Base-by-base conservation (phyloP, 35 echinoderm and acorn worm species). In the Apostichopus japonicus region DNA sequence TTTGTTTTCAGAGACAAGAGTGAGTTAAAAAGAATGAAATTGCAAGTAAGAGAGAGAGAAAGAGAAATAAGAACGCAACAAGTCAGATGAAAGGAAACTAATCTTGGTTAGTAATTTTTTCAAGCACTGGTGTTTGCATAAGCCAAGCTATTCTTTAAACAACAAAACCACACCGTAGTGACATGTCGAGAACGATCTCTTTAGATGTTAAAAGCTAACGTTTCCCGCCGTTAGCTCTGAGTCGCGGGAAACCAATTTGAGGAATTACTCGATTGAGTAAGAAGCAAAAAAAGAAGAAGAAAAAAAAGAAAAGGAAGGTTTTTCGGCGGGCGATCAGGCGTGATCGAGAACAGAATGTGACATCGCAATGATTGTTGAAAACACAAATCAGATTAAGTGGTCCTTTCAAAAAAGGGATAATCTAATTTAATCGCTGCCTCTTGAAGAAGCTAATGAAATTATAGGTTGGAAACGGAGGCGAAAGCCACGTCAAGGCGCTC, bases 341-440 rank as follows among this genome's bases (percentile, higher is more conserved):
- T 89, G 86, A 89, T 89, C 56, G 86, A 89, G 61, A 89, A 89
- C 86, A 89, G 16, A 89, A 89, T 89, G 86, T 89, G 86, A 89
- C 86, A 89, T 89, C 59, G 63, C 61, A 67, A 73, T 72, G 86
- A 89, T 89, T 89, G 86, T 89, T 89, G 86, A 52, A 89, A 16
- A 73, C 56, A 72, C 86, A 67, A 89, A 89, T 89, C 67, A 65
- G 86, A 89, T 89, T 89, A 89, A 72, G 61, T 89, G 86, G 86
- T 89, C 86, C 51, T 67, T 89, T 89, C 56, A 89, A 89, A 63
- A 89, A 73, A 73, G 63, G 59, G 86, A 89, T 89, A 89, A 89
- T 89, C 86, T 89, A 89, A 89, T 89, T 89, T 89, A 73, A 89
- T 72, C 86, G 86, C 59, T 89, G 56, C 86, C 67, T 89, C 86